A percentile compares a stretch with the other conserved stretches of the same genome.
These are phyloP conservation scores for Empidonax alnorum DNA, from an alignment of 2,113 vertebrate species.

Conservation along the genomic window DNA sequence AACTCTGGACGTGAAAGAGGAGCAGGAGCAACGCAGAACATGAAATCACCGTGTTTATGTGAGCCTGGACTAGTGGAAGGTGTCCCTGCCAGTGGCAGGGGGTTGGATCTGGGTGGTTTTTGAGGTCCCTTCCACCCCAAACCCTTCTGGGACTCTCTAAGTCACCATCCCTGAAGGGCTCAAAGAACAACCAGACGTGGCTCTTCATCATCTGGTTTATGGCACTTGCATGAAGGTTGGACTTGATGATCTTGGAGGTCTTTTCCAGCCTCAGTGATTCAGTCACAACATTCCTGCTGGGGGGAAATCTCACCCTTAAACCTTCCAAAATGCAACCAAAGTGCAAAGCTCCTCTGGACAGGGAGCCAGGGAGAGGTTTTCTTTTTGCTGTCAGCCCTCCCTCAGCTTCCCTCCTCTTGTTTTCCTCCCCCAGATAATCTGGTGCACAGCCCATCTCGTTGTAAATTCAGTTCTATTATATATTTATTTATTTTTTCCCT, in stretches of 20 bases:
- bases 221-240: background rate
- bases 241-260: background rate
- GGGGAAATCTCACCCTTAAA: background rate
- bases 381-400: background rate
- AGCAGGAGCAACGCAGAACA: background rate
- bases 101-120: background rate
- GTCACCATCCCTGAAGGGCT: background rate
- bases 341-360: background rate
- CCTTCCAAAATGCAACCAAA: background rate
- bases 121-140: background rate
- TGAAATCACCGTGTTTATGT: background rate
- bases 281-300: background rate
- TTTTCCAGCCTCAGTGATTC: background rate
- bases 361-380: background rate
- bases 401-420: background rate
- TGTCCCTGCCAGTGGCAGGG: background rate
- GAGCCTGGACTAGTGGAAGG: background rate
- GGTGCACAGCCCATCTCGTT: accelerated
- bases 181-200: background rate
- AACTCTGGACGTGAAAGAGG: accelerated
- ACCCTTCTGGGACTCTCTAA: background rate
- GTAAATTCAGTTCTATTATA: background rate
- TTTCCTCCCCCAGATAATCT: background rate
- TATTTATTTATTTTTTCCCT: too few species aligned
- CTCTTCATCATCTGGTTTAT: background rate